Evolutionary conservation across 2,113 vertebrate species (phyloP).

Genomic region (Halcyon senegalensis): DNA sequence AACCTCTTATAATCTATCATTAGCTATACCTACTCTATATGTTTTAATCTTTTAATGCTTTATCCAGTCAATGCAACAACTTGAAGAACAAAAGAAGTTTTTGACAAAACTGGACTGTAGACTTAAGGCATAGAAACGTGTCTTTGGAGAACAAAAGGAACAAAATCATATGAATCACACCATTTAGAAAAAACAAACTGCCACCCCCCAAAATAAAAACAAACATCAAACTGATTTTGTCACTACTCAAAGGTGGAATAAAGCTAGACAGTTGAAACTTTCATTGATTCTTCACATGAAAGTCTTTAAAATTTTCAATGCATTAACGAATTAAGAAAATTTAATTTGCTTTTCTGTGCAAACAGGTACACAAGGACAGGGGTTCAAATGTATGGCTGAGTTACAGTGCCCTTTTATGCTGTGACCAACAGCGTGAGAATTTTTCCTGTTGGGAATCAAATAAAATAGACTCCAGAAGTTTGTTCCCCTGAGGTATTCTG

Average conservation of each 20-base stretch:
- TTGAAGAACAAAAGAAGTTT: not conserved
- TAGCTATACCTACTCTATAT: not conserved
- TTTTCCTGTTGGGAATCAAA: conserved; percentile 14
- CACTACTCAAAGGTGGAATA: not conserved
- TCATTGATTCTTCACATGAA: not conserved
- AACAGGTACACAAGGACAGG: not conserved
- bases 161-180: not conserved
- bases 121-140: not conserved
- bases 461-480: not conserved
- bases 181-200: not conserved
- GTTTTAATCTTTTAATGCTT: not conserved
- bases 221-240: not conserved
- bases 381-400: not conserved
- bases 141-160: not conserved
- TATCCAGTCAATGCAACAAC: not conserved
- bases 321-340: not conserved
- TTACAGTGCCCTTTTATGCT: not conserved
- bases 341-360: not conserved
- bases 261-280: not conserved
- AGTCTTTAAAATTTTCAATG: not conserved
- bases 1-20: not conserved
- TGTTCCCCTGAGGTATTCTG: conserved; percentile 31
- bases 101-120: not conserved
- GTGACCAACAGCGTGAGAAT: conserved; percentile 14
- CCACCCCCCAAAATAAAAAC: too few relatives aligned